These are phyloP conservation scores for Zygogramma bicolorata DNA, from an alignment of 2,888 invertebrate genomes.

Conservation along the genomic window DNA sequence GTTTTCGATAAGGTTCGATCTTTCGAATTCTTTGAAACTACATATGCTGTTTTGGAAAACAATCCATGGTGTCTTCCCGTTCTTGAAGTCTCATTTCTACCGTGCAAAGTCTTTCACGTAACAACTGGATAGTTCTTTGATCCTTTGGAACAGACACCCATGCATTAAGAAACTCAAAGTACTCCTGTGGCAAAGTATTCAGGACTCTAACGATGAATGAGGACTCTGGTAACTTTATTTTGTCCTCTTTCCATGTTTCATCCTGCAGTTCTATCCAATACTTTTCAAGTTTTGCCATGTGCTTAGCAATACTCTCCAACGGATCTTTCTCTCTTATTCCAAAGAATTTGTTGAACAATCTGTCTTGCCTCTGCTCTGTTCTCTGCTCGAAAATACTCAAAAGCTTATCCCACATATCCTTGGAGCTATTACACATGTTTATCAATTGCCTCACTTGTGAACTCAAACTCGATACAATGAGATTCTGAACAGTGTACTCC, in stretches of 20 bases:
- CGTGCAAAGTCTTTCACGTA: neutral
- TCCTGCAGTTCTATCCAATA: no score
- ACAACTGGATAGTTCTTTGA: neutral
- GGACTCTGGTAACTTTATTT: neutral
- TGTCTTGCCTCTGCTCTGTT: neutral
- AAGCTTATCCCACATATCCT: no score
- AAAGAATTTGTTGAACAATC: neutral
- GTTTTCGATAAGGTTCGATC: neutral
- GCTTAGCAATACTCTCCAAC: slow-evolving; percentile 3
- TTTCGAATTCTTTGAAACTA: neutral
- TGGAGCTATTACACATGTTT: neutral
- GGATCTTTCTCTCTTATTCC: neutral
- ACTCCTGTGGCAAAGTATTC: slow-evolving; percentile 12
- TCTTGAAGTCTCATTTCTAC: neutral
- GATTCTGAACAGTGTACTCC: neutral
- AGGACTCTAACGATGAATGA: slow-evolving; percentile 11
- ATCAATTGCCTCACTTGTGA: neutral
- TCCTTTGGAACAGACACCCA: slow-evolving; percentile 7
- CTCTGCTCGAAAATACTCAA: neutral
- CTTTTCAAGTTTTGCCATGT: no score
- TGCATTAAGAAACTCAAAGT: slow-evolving; percentile 15
- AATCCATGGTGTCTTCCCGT: neutral
- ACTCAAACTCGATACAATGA: slow-evolving; percentile 2
- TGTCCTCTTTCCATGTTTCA: neutral
- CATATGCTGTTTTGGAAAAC: neutral